phyloP scores from a whole-genome alignment of 2,113 vertebrate species.

The Acanthisitta chloris region DNA sequence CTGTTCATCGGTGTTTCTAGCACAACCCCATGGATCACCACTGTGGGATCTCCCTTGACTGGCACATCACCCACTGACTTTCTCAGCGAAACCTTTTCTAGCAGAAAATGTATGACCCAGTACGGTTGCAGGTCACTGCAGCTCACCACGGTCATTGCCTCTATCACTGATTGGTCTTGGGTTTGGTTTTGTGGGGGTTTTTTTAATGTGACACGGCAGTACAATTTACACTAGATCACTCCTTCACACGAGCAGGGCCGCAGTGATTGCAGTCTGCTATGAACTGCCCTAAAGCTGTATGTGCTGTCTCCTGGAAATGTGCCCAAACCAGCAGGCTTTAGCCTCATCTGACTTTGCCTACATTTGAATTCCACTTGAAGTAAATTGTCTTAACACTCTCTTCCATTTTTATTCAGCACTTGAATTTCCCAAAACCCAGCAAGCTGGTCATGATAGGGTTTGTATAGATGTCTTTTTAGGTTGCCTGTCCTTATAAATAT shows the following conservation, averaged over 20 bases:
- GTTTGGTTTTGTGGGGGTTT: background rate
- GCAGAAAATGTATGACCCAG: background rate
- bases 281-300: background rate
- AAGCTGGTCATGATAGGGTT: background rate
- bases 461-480: background rate
- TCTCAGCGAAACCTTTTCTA: background rate
- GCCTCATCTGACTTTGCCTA: background rate
- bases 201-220: background rate
- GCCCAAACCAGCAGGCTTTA: background rate
- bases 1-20: background rate
- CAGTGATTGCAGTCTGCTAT: background rate
- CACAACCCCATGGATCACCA: fast-evolving
- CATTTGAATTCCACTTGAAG: background rate
- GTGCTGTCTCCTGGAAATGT: background rate
- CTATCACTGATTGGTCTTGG: background rate
- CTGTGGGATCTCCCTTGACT: background rate
- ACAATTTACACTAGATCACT: background rate
- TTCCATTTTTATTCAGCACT: background rate
- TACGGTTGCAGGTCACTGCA: background rate
- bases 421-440: background rate
- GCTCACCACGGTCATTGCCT: background rate
- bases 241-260: background rate
- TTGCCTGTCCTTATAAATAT: background rate
- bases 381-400: background rate
- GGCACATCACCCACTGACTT: background rate